Evolutionary conservation across 1,140 invertebrate genomes (phyloP).

Genomic region (Drosophila malerkotliana): DNA sequence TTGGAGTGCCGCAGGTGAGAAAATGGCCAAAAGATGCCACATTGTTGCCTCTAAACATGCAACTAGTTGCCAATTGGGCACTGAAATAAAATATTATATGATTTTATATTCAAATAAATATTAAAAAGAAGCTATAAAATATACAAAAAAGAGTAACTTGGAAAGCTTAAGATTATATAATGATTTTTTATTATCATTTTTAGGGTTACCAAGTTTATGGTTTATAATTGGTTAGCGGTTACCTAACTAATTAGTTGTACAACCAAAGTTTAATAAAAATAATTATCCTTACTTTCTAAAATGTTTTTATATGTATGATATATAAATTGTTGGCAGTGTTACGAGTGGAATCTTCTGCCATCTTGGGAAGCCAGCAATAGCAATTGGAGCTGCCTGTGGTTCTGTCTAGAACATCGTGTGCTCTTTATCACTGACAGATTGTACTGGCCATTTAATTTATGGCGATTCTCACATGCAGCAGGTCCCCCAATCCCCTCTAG

Average conservation of each 20-base stretch:
- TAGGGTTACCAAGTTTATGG: too few species aligned
- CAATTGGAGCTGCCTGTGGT: slow-evolving; percentile 50
- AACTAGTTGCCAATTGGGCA: slow-evolving; percentile 29
- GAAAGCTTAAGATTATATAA: too few species aligned
- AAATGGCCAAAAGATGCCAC: slow-evolving; percentile 45
- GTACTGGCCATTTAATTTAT: slow-evolving; percentile 58
- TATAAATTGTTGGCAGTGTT: background rate
- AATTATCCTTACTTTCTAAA: background rate
- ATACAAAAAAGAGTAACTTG: too few species aligned
- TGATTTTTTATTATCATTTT: too few species aligned
- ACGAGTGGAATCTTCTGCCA: slow-evolving; percentile 36
- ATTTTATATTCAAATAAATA: background rate
- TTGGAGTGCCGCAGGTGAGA: slow-evolving; percentile 70
- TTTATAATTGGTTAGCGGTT: too few species aligned
- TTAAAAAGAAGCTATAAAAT: background rate
- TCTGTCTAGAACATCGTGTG: slow-evolving; percentile 55
- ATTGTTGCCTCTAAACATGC: slow-evolving; percentile 17
- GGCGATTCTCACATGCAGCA: slow-evolving; percentile 40
- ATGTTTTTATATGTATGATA: background rate
- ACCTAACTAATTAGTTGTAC: too few species aligned
- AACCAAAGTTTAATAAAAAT: background rate
- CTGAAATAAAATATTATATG: background rate
- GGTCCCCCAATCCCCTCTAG: slow-evolving; percentile 15
- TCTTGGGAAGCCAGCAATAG: slow-evolving; percentile 37
- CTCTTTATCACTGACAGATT: slow-evolving; percentile 67